These are phyloP conservation scores for Hypolimnas misippus DNA, from an alignment of 2,888 invertebrate species.

Conservation along the genomic window DNA sequence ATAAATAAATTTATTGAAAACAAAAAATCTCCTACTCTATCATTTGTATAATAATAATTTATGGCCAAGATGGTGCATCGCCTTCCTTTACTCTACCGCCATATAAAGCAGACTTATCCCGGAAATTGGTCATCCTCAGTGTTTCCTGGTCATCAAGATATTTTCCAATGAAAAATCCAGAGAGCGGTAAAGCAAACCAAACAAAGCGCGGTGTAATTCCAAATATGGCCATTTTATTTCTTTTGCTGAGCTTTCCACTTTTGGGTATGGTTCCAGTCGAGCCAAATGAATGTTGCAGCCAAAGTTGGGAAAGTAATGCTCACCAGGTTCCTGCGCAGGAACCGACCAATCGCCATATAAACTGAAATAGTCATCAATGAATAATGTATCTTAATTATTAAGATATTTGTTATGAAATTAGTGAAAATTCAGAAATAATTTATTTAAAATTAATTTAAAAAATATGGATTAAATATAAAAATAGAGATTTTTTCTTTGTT, in stretches of 20 bases:
- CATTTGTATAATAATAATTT: conserved; percentile 41
- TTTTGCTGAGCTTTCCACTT: conserved; percentile 85
- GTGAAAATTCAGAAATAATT: too few species aligned
- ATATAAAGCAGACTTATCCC: conserved; percentile 92
- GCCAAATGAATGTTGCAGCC: conserved; percentile 84
- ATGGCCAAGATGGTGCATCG: conserved; percentile 90
- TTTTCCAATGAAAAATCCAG: conserved; percentile 85
- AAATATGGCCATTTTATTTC: conserved; percentile 78
- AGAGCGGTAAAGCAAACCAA: conserved; percentile 79
- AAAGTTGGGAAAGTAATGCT: conserved; percentile 88
- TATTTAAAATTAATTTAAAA: too few species aligned
- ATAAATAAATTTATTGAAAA: conserved; percentile 23
- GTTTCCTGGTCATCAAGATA: conserved; percentile 88
- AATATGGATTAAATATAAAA: too few species aligned
- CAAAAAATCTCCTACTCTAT: conserved; percentile 11
- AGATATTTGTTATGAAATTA: too few species aligned
- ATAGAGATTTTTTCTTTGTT: too few species aligned
- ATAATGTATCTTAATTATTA: not conserved
- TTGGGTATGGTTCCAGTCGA: conserved; percentile 89
- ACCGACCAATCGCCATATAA: conserved; percentile 78
- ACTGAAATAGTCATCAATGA: conserved; percentile 27
- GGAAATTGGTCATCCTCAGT: conserved; percentile 87
- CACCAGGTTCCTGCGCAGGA: conserved; percentile 86
- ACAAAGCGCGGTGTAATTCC: conserved; percentile 82
- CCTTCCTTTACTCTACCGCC: conserved; percentile 86